Conservation (phyloP, 2,797 vertebrate genomes). For the Hylomyscus alleni region DNA sequence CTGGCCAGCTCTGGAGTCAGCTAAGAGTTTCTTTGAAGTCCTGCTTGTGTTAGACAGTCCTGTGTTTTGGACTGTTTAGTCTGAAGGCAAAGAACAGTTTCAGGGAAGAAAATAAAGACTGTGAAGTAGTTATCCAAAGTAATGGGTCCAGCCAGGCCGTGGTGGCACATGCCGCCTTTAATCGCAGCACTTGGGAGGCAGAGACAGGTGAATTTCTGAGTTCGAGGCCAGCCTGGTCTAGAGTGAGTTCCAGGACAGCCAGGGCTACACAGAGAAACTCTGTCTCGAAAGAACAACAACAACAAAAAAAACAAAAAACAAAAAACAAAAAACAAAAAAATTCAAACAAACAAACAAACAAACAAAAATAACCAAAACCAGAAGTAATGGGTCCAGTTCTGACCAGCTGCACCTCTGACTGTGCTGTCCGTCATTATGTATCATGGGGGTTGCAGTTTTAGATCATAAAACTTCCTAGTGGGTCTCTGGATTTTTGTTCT, state of each 20-base stretch:
- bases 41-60: constrained; percentile 39
- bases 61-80: constrained; percentile 74
- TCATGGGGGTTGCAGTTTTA: not conserved
- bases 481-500: constrained; percentile 27
- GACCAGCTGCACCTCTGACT: constrained; percentile 59
- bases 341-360: too few species aligned
- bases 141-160: constrained; percentile 2
- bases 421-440: constrained; percentile 25
- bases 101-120: constrained; percentile 67
- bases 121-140: constrained; percentile 64
- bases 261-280: too few species aligned
- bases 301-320: too few species aligned
- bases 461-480: constrained; percentile 32
- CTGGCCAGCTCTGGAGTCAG: not conserved
- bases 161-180: too few species aligned
- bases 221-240: too few species aligned
- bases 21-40: constrained; percentile 48
- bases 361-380: not conserved
- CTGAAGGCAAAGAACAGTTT: constrained; percentile 65
- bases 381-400: constrained; percentile 47
- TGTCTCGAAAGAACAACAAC: too few species aligned
- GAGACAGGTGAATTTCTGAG: too few species aligned
- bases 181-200: too few species aligned
- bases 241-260: too few species aligned
- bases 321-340: too few species aligned